Conservation (phyloP, 2,888 invertebrate species). For the Cheilosia pagana region DNA sequence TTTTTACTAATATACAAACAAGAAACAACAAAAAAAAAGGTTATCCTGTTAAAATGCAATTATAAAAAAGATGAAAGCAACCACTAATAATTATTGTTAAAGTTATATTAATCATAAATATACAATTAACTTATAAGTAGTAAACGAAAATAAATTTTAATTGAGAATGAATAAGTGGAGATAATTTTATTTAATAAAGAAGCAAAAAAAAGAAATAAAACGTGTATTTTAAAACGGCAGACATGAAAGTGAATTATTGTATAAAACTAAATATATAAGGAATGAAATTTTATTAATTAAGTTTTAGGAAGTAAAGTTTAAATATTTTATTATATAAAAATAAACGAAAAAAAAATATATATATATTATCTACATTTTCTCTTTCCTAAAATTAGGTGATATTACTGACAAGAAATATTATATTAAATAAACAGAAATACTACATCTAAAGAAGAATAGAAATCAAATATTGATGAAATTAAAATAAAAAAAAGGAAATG, state of each 20-base stretch:
- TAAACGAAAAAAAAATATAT: slow-evolving; percentile 32
- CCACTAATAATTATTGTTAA: slow-evolving; percentile 52
- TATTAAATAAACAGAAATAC: slow-evolving; percentile 39
- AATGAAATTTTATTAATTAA: slow-evolving; percentile 54
- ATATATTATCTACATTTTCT: slow-evolving; percentile 68
- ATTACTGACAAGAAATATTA: slow-evolving; percentile 68
- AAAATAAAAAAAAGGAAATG: slow-evolving; percentile 57
- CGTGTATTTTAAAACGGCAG: slow-evolving; percentile 20
- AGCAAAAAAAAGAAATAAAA: slow-evolving; percentile 1
- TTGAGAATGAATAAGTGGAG: slow-evolving; percentile 30
- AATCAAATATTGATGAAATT: slow-evolving; percentile 54
- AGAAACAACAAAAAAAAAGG: slow-evolving; percentile 17
- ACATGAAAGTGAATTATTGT: slow-evolving; percentile 38
- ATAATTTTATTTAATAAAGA: slow-evolving; percentile 14
- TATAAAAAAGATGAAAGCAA: slow-evolving; percentile 14
- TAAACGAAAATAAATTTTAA: slow-evolving; percentile 29
- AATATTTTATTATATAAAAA: slow-evolving; percentile 64
- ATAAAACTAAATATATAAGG: slow-evolving; percentile 20
- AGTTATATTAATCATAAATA: slow-evolving; percentile 49
- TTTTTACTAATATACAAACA: slow-evolving; percentile 14
- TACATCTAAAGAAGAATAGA: slow-evolving; percentile 43
- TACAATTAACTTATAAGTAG: slow-evolving; percentile 49
- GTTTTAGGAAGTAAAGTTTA: slow-evolving; percentile 57
- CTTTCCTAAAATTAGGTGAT: slow-evolving; percentile 73
- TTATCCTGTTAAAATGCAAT: slow-evolving; percentile 33